Conservation (phyloP, 2,888 invertebrate species). For the Andrena flavipes region DNA sequence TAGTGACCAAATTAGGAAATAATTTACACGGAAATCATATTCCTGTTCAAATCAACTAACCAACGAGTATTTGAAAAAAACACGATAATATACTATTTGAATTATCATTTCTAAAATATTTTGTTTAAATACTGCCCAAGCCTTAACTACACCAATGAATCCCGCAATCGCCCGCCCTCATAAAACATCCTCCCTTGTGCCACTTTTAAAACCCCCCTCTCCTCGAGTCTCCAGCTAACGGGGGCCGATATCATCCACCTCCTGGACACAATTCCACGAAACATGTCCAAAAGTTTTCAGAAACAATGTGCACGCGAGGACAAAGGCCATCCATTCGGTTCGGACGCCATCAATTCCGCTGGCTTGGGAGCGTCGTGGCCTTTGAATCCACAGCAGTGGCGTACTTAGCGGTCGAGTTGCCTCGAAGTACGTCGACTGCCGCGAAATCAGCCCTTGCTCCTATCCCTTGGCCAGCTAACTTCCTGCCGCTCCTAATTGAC, state of each 20-base stretch:
- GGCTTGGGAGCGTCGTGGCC: conserved; percentile 9
- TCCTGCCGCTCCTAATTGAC: conserved; percentile 72
- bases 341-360: conserved; percentile 18
- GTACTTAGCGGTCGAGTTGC: conserved; percentile 50
- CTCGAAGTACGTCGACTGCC: conserved; percentile 25
- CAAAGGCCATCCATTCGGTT: neutral
- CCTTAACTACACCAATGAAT: too few relatives aligned
- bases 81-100: too few relatives aligned
- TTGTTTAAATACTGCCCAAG: too few relatives aligned
- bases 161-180: too few relatives aligned
- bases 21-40: too few relatives aligned
- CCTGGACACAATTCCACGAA: neutral
- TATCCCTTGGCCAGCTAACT: conserved; percentile 47
- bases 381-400: conserved; percentile 44
- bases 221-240: neutral
- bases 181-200: too few relatives aligned
- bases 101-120: too few relatives aligned
- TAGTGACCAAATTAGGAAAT: too few relatives aligned
- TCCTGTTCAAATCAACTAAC: too few relatives aligned
- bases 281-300: neutral
- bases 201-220: too few relatives aligned
- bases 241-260: neutral
- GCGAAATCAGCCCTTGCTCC: conserved; percentile 28
- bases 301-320: neutral
- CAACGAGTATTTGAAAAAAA: too few relatives aligned